Base-by-base conservation (phyloP, 2,888 invertebrate genomes). In the Quadriops clusia region DNA sequence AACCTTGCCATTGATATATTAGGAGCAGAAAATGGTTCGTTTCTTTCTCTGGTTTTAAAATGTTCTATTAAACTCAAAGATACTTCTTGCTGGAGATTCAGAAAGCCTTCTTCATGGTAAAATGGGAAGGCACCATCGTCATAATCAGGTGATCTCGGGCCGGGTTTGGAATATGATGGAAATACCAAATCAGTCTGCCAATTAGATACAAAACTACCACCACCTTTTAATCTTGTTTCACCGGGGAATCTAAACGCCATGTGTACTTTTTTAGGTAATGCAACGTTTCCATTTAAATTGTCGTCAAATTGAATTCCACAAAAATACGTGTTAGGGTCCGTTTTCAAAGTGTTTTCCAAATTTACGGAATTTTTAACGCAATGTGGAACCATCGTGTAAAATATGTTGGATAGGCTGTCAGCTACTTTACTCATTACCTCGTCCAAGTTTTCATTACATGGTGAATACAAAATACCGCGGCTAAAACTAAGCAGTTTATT, bases 101-200 rank as follows among this genome's bases (percentile, higher is more conserved):
- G 50, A 49, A 81, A 82, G 5, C 78, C 77, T 56, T 79, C 77
- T 7, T 60, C 54, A 38, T 60, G 60, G 49, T 77, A 77, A 26
- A 68, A 74, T 73, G 44, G 3, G 44, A 46, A 31, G 33, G 36
- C 38, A 22, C 41, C 42, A 13, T 27, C 15, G 16, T 34, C 28
- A 15, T 33, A 24, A n/a, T 37, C 28, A 18, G 18, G 18, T 13
- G 17, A 28, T 30, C 47, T 38, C 5, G 49, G 48, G 5, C 48
- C 48, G 3, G 44, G 35, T 12, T 31, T 29, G 33, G 41, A 40
- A 18, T 42, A 41, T 3, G 31, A 2, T 5, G 45, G 43, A 29
- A 35, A 86, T 22, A 77, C 54, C 3, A 67, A 50, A 48, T 75
- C 70, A 1, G 86, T 84, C 8, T 67, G 61, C 86, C 86, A 87